Base-by-base conservation (phyloP, 2,888 invertebrate species). In the Syritta pipiens region DNA sequence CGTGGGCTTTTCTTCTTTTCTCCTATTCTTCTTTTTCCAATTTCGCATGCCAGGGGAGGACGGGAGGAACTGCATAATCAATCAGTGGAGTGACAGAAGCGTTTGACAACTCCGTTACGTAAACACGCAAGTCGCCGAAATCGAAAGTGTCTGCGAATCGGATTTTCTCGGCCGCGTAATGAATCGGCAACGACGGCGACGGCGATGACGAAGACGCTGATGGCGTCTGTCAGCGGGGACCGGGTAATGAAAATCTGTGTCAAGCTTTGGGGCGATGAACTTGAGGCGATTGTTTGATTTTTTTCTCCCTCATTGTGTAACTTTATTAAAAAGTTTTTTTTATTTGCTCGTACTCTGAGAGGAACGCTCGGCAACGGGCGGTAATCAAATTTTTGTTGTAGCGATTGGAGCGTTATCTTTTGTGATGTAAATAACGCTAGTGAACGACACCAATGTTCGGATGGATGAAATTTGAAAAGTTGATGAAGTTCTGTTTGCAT, bases 71-170 rank as follows among this genome's bases (percentile, higher is more conserved):
- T n/a, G n/a, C 9, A 37, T 19, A 28, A 42, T 42, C 42, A 57
- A 57, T 57, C 57, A 57, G 5, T 1, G 20, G 42, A 42, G 42
- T 57, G 26, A 42, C 28, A 40, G 28, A 28, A 42, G 19, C 19
- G 12, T 42, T 57, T 20, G 57, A 57, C 42, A 42, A 20, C 26
- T 57, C 17, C 20, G 3, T 19, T 28, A 42, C 28, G 30, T 22
- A n/a, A n/a, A n/a, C n/a, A n/a, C 26, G n/a, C 7, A 7, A 30
- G 22, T 20, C 7, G 48, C 28, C 20, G 49, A 49, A 62, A 62
- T 28, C 62, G 49, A 62, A 62, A 62, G 62, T 62, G 26, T 40
- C 20, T 40, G 14, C 19, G 26, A 40, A 28, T 40, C 26, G 49
- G 40, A 37, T 49, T 49, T 62, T 19, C 20, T 10, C 14, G 28